Base-by-base conservation (phyloP, 2,888 invertebrate species). In the Carabus problematicus region DNA sequence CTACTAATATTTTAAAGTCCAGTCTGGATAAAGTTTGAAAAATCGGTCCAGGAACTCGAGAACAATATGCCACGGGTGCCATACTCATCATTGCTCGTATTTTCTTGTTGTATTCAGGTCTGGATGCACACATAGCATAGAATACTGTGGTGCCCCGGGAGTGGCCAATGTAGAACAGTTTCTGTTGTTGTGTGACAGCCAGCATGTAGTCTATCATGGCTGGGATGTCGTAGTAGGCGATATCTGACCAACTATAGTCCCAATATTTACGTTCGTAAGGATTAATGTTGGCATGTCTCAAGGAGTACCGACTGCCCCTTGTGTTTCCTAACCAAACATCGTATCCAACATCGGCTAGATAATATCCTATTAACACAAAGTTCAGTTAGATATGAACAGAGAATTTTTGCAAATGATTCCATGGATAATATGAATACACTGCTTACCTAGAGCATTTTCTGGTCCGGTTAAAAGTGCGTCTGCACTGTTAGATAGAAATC, bases 291-390 rank as follows among this genome's bases (percentile, higher is more conserved):
- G 84, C 77, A 75, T 92, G 91, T 9, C 84, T 84, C 73, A 84
- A 81, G 6, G 88, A 87, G 75, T 91, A 91, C 0, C 86, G 87
- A 76, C 92, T 93, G 0, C 93, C 93, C 70, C 93, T 83, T n/a
- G 87, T 86, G 78, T 93, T 94, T 0, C 91, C 92, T 72, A 94
- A 74, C 93, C 93, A 94, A 0, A 89, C 88, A 73, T 89, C 89
- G 72, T 87, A 89, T 1, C 88, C 88, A 1, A 81, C 81, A 69
- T 89, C 85, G 1, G 87, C 83, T 63, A 89, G 82, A 77, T 87
- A 85, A 81, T 84, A 90, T 72, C 80, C 91, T 82, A 81, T 81
- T 72, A 81, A 76, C 3, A 16, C 12, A 3, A 54, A 18, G 4
- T 54, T 16, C 14, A 54, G 8, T 61, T 77, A 75, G 29, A 29